These are phyloP conservation scores for Anagrus nilaparvatae DNA, from an alignment of 1,140 invertebrate species.

Conservation along the genomic window DNA sequence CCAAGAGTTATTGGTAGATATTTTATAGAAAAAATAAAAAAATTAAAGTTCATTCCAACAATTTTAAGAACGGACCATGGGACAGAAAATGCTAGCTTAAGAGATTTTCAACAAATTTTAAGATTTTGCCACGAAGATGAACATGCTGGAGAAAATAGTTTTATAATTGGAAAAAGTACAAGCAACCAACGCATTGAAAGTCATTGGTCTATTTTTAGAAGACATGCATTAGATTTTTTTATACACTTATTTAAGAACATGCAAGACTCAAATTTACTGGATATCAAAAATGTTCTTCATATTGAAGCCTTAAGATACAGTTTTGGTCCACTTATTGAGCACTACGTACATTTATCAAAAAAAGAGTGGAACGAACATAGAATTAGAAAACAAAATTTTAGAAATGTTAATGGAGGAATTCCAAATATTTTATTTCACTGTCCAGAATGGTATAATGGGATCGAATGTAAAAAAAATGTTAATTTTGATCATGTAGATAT, in stretches of 20 bases:
- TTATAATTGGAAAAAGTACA: conserved; percentile 9
- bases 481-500: background rate
- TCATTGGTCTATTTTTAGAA: background rate
- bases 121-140: conserved; percentile 5
- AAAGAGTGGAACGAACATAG: conserved; percentile 9
- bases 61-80: conserved; percentile 20
- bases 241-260: conserved; percentile 8
- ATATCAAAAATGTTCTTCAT: background rate
- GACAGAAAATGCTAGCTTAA: conserved; percentile 13
- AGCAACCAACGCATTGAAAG: conserved; percentile 4
- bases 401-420: background rate
- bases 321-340: conserved; percentile 2
- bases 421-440: background rate
- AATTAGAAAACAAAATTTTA: conserved; percentile 1
- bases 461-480: background rate
- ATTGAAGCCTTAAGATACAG: conserved; percentile 6
- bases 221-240: conserved; percentile 6
- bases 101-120: conserved; percentile 5
- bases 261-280: background rate
- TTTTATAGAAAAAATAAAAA: conserved; percentile 19
- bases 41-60: conserved; percentile 10
- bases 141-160: conserved; percentile 4
- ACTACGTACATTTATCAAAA: background rate
- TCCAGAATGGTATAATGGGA: background rate
- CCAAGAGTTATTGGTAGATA: conserved; percentile 15